Conservation (phyloP, 2,888 invertebrate species). For the Didymodactylos carnosus region DNA sequence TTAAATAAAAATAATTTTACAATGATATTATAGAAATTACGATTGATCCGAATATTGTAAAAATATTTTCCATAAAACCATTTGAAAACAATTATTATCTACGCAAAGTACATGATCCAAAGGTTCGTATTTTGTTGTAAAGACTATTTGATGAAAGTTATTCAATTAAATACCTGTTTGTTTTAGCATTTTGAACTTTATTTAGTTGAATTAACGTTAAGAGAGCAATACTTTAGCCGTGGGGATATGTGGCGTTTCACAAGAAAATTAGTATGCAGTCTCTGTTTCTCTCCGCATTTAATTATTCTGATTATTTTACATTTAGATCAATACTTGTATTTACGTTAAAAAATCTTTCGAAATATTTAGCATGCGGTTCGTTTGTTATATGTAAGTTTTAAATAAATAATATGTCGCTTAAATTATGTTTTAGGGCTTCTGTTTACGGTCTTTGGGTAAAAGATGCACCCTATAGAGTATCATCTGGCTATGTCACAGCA, state of each 20-base stretch:
- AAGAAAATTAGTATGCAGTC: slow-evolving; percentile 16
- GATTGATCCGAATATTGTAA: neutral
- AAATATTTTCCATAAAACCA: neutral
- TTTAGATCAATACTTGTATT: neutral
- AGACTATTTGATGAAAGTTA: neutral
- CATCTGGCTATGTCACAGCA: neutral
- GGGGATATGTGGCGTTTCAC: slow-evolving; percentile 89
- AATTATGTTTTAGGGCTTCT: neutral
- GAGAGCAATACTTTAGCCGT: slow-evolving; percentile 87
- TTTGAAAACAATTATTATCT: neutral
- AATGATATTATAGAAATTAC: neutral
- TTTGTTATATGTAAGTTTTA: neutral
- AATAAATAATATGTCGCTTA: neutral
- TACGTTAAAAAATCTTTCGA: neutral
- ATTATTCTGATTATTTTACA: too few relatives aligned
- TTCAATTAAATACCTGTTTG: neutral
- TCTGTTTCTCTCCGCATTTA: too few relatives aligned
- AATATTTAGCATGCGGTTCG: neutral
- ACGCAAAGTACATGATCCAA: neutral
- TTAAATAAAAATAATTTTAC: neutral
- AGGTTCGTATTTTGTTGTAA: neutral
- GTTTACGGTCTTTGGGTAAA: neutral
- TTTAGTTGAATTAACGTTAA: slow-evolving; percentile 84
- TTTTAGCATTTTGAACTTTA: slow-evolving; percentile 38
- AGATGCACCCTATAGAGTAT: neutral